Percentiles rank a stretch among this genome's conserved stretches.
Evolutionary conservation across 2,797 vertebrate species (phyloP).

Genomic region (Hydrocynus forskahlii): DNA sequence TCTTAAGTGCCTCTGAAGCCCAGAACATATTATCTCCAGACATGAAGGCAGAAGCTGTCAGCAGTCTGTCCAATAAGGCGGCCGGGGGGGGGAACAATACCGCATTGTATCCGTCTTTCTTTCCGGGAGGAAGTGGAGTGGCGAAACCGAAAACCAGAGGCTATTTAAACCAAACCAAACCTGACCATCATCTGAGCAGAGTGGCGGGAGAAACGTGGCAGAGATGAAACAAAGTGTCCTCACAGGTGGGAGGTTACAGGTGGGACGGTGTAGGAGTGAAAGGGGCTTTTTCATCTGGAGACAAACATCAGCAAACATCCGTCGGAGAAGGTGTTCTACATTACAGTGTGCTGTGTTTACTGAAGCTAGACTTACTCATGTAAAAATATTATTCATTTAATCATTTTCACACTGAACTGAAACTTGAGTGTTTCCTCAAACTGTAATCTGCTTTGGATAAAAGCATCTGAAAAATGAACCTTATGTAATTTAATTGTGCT

Average conservation of each 20-base stretch:
- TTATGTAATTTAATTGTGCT: no score
- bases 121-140: constrained; percentile 46
- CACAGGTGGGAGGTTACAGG: constrained; percentile 16
- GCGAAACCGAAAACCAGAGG: constrained; percentile 48
- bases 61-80: constrained; percentile 46
- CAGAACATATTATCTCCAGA: constrained; percentile 24
- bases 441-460: no score
- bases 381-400: no score
- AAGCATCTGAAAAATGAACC: no score
- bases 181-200: constrained; percentile 25
- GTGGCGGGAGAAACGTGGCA: constrained; percentile 21
- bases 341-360: no score
- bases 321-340: no score
- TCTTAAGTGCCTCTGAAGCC: constrained; percentile 48
- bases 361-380: no score
- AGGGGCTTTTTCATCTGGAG: background rate
- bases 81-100: constrained; percentile 49
- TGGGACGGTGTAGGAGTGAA: background rate
- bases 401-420: no score
- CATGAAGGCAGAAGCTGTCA: constrained; percentile 57
- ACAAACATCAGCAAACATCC: background rate
- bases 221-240: constrained; percentile 35
- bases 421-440: no score
- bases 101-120: constrained; percentile 47
- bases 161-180: constrained; percentile 49